Evolutionary conservation across 35 echinoderm and acorn worm genomes (phyloP).

Genomic region (Apostichopus parvimensis): DNA sequence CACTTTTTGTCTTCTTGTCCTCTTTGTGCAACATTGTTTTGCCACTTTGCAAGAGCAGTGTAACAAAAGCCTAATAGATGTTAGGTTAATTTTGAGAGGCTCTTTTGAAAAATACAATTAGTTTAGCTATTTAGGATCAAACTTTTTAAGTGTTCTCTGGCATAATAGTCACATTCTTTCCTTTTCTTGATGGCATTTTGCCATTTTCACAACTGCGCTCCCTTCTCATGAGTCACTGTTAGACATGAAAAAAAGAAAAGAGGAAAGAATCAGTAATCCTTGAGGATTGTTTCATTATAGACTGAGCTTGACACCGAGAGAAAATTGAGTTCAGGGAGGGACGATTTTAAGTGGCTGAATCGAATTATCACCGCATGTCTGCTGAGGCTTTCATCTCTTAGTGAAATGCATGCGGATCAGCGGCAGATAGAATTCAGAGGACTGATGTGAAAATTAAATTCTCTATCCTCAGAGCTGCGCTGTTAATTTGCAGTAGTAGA

Average conservation of each 20-base stretch:
- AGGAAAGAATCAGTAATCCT: constrained; percentile 22
- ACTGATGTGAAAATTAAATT: constrained; percentile 34
- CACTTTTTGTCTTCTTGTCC: too few relatives aligned
- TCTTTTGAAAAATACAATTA: too few relatives aligned
- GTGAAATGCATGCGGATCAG: constrained; percentile 3
- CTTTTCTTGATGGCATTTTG: not conserved
- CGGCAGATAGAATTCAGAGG: not conserved
- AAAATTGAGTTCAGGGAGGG: constrained; percentile 26
- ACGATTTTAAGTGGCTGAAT: constrained; percentile 37
- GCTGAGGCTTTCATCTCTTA: not conserved
- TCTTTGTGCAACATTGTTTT: too few relatives aligned
- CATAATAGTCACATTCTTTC: not conserved
- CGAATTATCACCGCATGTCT: constrained; percentile 13
- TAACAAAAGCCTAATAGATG: too few relatives aligned
- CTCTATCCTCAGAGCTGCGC: not conserved
- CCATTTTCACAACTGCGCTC: not conserved
- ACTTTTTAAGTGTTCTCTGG: too few relatives aligned
- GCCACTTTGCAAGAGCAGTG: too few relatives aligned
- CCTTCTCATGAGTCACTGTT: constrained; percentile 28
- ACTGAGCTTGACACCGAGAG: constrained; percentile 10
- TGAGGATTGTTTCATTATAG: constrained; percentile 23
- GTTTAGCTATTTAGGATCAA: too few relatives aligned
- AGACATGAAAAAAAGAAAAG: constrained; percentile 6
- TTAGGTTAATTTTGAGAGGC: too few relatives aligned
- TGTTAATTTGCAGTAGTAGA: not conserved